Evolutionary conservation across 2,797 vertebrate genomes (phyloP).

Genomic region (Sphenodon punctatus): DNA sequence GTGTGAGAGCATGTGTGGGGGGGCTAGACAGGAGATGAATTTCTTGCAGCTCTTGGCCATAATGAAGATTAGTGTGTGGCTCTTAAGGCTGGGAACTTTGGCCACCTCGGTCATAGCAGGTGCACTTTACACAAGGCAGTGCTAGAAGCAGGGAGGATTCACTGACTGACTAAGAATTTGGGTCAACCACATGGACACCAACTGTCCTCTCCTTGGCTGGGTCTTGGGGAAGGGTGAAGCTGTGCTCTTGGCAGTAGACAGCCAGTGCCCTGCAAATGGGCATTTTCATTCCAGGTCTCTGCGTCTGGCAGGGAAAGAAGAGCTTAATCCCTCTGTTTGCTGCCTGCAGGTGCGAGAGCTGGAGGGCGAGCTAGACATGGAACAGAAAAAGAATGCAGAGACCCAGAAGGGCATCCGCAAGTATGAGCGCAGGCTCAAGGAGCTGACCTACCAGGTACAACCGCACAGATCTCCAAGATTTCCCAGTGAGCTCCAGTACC

Average conservation of each 20-base stretch:
- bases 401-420: conserved; percentile 89
- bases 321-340: neutral
- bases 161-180: neutral
- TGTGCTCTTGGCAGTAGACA: neutral
- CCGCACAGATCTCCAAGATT: too few species aligned
- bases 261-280: neutral
- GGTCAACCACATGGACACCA: too few species aligned
- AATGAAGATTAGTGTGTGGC: too few species aligned
- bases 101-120: too few species aligned
- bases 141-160: neutral
- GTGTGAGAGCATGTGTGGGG: too few species aligned
- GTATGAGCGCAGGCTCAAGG: conserved; percentile 89
- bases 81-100: too few species aligned
- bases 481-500: too few species aligned
- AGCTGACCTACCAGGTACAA: conserved; percentile 89
- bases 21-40: too few species aligned
- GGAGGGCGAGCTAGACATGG: conserved; percentile 84
- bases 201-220: neutral
- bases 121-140: neutral
- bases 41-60: neutral
- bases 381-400: conserved; percentile 85
- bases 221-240: too few species aligned
- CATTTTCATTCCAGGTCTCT: neutral
- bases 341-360: conserved; percentile 83
- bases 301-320: neutral